phyloP scores from a whole-genome alignment of 2,113 vertebrate species.

The Pollachius pollachius region DNA sequence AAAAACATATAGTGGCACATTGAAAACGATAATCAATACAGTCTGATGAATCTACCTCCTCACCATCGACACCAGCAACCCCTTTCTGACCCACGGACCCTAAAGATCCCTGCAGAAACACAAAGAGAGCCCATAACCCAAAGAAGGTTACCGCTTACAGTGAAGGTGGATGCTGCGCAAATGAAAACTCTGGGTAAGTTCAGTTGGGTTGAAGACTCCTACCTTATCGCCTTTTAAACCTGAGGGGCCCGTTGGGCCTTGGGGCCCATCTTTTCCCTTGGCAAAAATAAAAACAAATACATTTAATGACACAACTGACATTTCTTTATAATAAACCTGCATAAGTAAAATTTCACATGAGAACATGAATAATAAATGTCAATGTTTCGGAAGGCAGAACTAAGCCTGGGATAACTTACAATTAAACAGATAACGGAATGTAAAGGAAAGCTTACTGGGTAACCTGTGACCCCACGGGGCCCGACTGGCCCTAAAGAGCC shows the following conservation, averaged over 20 bases:
- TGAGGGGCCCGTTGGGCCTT: conserved; percentile 51
- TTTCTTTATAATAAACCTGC: too few relatives aligned
- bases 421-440: neutral
- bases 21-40: conserved; percentile 43
- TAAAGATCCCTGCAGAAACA: conserved; percentile 58
- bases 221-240: conserved; percentile 70
- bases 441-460: conserved; percentile 56
- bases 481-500: conserved; percentile 61
- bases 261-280: conserved; percentile 72
- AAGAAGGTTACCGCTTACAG: neutral
- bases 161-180: neutral
- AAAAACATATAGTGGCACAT: neutral
- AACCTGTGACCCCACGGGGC: conserved; percentile 60
- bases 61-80: conserved; percentile 76
- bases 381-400: too few relatives aligned
- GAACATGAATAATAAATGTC: too few relatives aligned
- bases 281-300: neutral
- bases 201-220: neutral
- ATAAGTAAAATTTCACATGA: too few relatives aligned
- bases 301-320: neutral
- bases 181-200: neutral
- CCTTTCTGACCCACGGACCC: conserved; percentile 62
- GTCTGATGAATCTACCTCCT: conserved; percentile 77
- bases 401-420: too few relatives aligned
- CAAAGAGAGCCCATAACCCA: neutral